phyloP scores from a whole-genome alignment of 2,113 vertebrate genomes.

The Genyomyrus donnyi region DNA sequence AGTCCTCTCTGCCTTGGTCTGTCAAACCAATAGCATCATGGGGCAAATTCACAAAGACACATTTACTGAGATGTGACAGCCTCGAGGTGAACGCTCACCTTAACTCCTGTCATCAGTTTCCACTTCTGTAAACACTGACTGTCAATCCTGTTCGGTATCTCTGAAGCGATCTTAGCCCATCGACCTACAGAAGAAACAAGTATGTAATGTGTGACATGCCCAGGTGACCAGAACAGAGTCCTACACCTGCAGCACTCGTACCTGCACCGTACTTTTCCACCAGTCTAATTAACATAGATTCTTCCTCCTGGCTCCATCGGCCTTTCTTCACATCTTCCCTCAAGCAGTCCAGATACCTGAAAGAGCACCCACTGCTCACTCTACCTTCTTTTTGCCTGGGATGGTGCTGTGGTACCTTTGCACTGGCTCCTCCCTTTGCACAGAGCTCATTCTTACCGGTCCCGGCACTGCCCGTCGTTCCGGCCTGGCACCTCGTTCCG shows the following conservation, averaged over 20 bases:
- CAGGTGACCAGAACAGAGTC: background rate
- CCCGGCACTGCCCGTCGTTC: constrained; percentile 74
- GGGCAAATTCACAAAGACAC: background rate
- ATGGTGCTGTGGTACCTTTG: background rate
- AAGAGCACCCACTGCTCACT: background rate
- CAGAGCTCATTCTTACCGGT: constrained; percentile 61
- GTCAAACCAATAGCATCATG: background rate
- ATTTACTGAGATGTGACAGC: background rate
- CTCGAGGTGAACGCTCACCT: background rate
- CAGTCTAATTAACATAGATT: constrained; percentile 56
- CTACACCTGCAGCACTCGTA: constrained; percentile 42
- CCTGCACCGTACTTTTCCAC: constrained; percentile 77
- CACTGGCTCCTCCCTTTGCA: background rate
- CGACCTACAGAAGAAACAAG: constrained; percentile 56
- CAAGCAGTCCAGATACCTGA: constrained; percentile 75
- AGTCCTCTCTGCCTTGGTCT: background rate
- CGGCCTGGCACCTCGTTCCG: constrained; percentile 77
- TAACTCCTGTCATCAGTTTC: constrained; percentile 50
- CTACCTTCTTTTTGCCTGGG: background rate
- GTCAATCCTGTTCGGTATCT: constrained; percentile 68
- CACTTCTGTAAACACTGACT: constrained; percentile 80
- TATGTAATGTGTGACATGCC: background rate
- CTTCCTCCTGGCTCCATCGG: constrained; percentile 68
- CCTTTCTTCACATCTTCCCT: constrained; percentile 69
- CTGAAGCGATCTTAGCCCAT: constrained; percentile 80